Evolutionary conservation across 23 tunicate genomes (phyloP).

Genomic region (Oikopleura dioica): DNA sequence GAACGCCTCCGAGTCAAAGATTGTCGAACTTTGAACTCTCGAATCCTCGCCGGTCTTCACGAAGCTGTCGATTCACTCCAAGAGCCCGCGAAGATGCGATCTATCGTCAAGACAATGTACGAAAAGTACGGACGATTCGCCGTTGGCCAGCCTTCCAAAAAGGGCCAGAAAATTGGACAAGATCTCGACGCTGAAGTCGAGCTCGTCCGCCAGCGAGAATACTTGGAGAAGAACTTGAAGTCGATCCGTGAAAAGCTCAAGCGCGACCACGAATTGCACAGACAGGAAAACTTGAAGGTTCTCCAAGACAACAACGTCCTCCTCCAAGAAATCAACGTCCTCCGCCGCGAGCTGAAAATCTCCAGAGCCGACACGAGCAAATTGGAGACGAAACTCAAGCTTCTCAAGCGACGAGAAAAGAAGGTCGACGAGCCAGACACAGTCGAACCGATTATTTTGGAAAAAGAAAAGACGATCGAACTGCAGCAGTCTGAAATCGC

Average conservation of each 20-base stretch:
- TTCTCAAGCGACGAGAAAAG: not conserved
- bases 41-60: constrained; percentile 86
- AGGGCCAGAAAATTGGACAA: constrained; percentile 45
- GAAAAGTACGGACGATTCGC: constrained; percentile 21
- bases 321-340: constrained; percentile 86
- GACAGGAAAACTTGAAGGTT: constrained; percentile 77
- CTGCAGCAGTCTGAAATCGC: not conserved
- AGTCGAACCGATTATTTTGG: not conserved
- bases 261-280: constrained; percentile 76
- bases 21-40: constrained; percentile 42
- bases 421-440: not conserved
- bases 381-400: constrained; percentile 51
- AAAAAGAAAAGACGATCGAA: constrained; percentile 1
- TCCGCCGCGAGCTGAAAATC: constrained; percentile 59
- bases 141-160: not conserved
- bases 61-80: constrained; percentile 78
- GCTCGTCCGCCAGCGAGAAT: constrained; percentile 80
- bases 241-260: constrained; percentile 68
- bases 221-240: constrained; percentile 67
- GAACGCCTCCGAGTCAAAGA: constrained; percentile 94
- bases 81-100: constrained; percentile 53
- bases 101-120: constrained; percentile 28
- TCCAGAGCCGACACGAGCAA: constrained; percentile 44
- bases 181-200: constrained; percentile 81
- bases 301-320: constrained; percentile 90